Evolutionary conservation across 1,140 invertebrate species (phyloP), one percentile per base, ranked within the genome.

Genomic region (Ericerus pela): DNA sequence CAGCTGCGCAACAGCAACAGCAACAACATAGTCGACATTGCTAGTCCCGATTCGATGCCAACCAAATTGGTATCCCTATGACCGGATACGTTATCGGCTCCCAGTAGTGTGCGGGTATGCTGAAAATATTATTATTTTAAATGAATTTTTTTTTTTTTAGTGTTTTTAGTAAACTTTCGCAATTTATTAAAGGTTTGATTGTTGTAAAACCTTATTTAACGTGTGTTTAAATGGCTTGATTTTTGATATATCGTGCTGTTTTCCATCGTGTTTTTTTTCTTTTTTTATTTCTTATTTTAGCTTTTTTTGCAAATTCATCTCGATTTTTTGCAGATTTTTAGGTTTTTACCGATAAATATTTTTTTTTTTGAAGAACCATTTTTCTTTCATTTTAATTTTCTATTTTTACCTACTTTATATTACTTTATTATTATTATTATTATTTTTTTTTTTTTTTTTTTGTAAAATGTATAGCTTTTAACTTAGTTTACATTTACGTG

Each of bases 371-470:
- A 8, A 14, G 10, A 3, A 47, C 2, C 16, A 14, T 8, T 22
- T 47, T 47, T 24, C 26, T 47, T 22, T 14, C 4, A 5, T 10
- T 47, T 47, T 47, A 22, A 47, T 2, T 22, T 33, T 33, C n/a
- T 33, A 10, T 33, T 33, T 33, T n/a, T 33, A 10, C n/a, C 30
- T 33, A 10, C n/a, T 33, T 33, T 33, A 10, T 33, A 10, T 33
- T 33, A 33, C 8, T 47, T 22, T 22, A 24, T 18, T 47, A 24
- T 24, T 47, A 47, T 47, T 22, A 47, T 47, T 47, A 24, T 24
- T 24, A 47, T 47, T 47, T 20, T 47, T 47, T 20, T 47, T 47
- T 47, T 10, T 47, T 47, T 47, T 47, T 47, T 47, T 47, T 20
- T 47, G 20, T 24, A 22, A 10, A 24, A 22, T 24, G 4, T n/a